These are phyloP conservation scores for Drosophila paulistorum DNA, from an alignment of 1,140 invertebrate species.

Conservation along the genomic window DNA sequence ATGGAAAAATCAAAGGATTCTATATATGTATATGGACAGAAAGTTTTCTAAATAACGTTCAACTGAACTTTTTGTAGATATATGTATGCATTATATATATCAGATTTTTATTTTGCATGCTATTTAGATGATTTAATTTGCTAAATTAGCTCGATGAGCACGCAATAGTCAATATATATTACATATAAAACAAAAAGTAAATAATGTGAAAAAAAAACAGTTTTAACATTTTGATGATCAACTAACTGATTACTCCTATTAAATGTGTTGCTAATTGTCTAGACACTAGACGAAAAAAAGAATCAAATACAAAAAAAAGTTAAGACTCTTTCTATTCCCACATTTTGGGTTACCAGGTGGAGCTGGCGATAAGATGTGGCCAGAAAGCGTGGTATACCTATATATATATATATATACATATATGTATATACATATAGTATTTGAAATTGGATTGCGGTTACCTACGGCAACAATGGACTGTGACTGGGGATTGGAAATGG, in stretches of 20 bases:
- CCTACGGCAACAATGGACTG: conserved; percentile 42
- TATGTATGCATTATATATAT: neutral
- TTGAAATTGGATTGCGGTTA: conserved; percentile 23
- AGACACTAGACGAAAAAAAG: conserved; percentile 6
- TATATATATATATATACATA: too few relatives aligned
- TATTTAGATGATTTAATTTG: conserved; percentile 33
- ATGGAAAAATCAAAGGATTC: too few relatives aligned
- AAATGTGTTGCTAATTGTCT: neutral
- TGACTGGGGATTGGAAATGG: neutral
- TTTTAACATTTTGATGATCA: too few relatives aligned
- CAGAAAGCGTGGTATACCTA: neutral
- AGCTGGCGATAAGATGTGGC: conserved; percentile 49
- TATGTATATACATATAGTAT: neutral
- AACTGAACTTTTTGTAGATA: neutral
- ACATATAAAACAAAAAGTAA: too few relatives aligned
- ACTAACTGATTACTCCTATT: neutral
- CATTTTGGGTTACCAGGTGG: conserved; percentile 49
- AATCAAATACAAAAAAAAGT: neutral
- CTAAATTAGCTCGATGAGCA: conserved; percentile 4
- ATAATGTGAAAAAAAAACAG: too few relatives aligned
- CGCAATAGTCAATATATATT: neutral
- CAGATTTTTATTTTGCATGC: neutral
- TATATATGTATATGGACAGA: neutral
- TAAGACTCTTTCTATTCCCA: neutral
- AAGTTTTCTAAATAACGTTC: neutral